Percentiles rank a stretch among this genome's conserved stretches.
Conservation (phyloP, 2,113 vertebrate genomes). For the Daboia siamensis region DNA sequence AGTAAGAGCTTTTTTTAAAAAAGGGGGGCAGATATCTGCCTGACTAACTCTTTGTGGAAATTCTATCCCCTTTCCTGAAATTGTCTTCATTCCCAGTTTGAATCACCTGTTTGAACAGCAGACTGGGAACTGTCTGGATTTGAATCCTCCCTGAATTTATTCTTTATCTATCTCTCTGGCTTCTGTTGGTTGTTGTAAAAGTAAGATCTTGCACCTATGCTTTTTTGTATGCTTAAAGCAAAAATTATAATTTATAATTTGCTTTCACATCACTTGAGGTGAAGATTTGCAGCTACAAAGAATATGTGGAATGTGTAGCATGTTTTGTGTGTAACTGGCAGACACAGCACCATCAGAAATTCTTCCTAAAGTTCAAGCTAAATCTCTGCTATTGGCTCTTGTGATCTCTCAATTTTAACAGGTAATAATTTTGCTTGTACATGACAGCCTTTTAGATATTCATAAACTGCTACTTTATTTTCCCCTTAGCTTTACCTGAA, state of each 20-base stretch:
- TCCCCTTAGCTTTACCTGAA: background rate
- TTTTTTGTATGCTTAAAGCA: background rate
- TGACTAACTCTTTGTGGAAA: background rate
- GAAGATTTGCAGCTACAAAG: background rate
- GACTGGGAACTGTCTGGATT: background rate
- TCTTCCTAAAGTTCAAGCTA: background rate
- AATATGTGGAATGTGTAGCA: background rate
- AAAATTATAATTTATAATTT: background rate
- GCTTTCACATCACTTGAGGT: background rate
- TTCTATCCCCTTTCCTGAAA: background rate
- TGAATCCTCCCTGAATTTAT: background rate
- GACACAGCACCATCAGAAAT: background rate
- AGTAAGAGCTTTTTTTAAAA: background rate
- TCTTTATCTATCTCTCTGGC: background rate
- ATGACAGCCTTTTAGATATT: background rate
- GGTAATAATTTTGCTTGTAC: background rate
- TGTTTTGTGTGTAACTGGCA: background rate
- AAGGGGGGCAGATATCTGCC: background rate
- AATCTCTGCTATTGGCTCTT: background rate
- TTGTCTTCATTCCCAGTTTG: background rate
- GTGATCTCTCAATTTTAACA: background rate
- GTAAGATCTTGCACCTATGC: background rate
- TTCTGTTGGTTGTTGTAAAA: background rate
- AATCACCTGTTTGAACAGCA: background rate
- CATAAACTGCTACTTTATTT: background rate